Conservation (phyloP, 1,140 invertebrate genomes). For the Ridgeia piscesae region DNA sequence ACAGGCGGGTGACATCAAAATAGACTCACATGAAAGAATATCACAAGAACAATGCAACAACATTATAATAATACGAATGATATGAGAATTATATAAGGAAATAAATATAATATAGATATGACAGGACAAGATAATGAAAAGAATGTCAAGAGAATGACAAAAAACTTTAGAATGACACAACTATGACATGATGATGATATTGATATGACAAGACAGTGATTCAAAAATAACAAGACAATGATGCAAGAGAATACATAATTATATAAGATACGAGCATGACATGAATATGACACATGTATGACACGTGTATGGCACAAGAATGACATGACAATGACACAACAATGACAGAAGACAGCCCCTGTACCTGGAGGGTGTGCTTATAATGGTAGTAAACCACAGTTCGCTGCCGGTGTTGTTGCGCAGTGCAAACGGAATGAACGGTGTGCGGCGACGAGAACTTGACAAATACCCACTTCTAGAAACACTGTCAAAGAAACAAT, state of each 20-base stretch:
- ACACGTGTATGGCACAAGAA: background rate
- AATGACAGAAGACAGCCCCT: background rate
- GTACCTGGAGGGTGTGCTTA: constrained; percentile 49
- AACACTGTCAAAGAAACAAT: background rate
- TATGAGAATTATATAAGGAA: too few relatives aligned
- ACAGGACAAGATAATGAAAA: background rate
- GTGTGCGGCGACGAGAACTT: constrained; percentile 69
- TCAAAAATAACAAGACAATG: background rate
- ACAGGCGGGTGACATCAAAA: too few relatives aligned
- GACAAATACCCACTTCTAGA: background rate
- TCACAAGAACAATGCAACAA: background rate
- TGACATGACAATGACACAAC: background rate
- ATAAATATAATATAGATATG: too few relatives aligned
- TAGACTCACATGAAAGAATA: background rate
- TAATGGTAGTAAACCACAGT: constrained; percentile 79
- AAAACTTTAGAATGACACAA: too few relatives aligned
- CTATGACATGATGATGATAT: too few relatives aligned
- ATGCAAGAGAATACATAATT: background rate
- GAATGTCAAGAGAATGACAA: too few relatives aligned
- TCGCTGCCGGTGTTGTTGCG: constrained; percentile 85
- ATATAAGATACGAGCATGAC: background rate
- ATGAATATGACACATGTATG: background rate
- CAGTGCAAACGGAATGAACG: constrained; percentile 89
- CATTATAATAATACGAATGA: too few relatives aligned
- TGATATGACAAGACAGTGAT: background rate